Percentiles rank a stretch among this genome's conserved stretches.
Evolutionary conservation across 2,797 vertebrate genomes (phyloP).

Genomic region (Coilia nasus): DNA sequence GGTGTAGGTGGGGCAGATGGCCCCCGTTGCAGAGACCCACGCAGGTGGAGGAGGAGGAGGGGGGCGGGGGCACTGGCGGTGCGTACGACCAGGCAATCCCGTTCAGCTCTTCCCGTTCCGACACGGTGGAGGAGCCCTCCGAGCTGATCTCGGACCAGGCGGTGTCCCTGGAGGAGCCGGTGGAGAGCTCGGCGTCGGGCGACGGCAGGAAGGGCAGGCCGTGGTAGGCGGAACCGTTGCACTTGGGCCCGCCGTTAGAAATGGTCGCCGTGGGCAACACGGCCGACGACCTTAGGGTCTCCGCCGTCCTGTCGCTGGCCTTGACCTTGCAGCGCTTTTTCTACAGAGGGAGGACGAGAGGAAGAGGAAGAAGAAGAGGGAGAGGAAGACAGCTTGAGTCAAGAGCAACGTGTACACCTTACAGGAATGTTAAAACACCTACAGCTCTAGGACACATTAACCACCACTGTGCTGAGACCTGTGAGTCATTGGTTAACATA

Average conservation of each 20-base stretch:
- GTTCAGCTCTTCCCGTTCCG: conserved; percentile 91
- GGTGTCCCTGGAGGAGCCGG: conserved; percentile 75
- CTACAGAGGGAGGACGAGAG: conserved; percentile 64
- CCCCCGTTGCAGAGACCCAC: conserved; percentile 80
- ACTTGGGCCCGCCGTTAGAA: conserved; percentile 80
- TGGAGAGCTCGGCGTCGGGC: conserved; percentile 76
- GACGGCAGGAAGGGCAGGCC: conserved; percentile 77
- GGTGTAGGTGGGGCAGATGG: conserved; percentile 63
- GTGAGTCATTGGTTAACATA: not conserved
- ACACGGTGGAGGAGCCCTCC: conserved; percentile 86
- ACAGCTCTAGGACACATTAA: conserved; percentile 37
- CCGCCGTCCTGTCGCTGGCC: conserved; percentile 82
- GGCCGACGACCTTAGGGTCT: conserved; percentile 76
- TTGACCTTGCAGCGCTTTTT: conserved; percentile 95
- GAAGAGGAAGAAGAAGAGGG: not conserved
- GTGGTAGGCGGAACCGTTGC: conserved; percentile 77
- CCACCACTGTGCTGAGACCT: conserved; percentile 50
- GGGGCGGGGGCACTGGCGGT: conserved; percentile 56
- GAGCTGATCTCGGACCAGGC: conserved; percentile 86
- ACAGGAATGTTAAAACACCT: not conserved
- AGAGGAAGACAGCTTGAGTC: not conserved
- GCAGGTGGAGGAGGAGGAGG: conserved; percentile 66
- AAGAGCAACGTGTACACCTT: not conserved
- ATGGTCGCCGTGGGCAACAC: conserved; percentile 65
- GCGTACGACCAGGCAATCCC: conserved; percentile 68